phyloP scores from a whole-genome alignment of 23 tunicate species.

The Phallusia fumigata region DNA sequence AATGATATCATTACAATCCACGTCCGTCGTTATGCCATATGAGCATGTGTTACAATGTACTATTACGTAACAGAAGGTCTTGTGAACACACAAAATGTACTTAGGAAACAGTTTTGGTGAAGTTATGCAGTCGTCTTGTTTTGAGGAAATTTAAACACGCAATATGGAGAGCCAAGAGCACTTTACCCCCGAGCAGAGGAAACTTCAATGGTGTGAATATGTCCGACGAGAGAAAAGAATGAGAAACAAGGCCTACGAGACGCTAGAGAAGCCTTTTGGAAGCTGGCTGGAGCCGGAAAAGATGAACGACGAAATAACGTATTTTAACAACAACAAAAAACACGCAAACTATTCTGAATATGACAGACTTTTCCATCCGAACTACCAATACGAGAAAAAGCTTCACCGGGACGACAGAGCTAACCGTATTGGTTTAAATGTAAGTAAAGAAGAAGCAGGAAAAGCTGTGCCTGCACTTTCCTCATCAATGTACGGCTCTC shows the following conservation, averaged over 20 bases:
- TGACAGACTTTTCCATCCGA: constrained; percentile 55
- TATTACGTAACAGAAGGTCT: not conserved
- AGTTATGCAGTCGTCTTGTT: not conserved
- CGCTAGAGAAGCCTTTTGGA: constrained; percentile 57
- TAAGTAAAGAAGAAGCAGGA: constrained; percentile 46
- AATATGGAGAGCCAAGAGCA: constrained; percentile 9
- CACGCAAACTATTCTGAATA: constrained; percentile 53
- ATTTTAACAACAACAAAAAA: constrained; percentile 72
- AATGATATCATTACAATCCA: no score
- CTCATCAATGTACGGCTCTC: constrained; percentile 72
- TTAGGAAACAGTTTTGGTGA: not conserved
- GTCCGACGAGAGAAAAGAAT: constrained; percentile 40
- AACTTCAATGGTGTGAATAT: constrained; percentile 64
- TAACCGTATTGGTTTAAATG: constrained; percentile 52
- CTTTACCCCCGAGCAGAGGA: constrained; percentile 63
- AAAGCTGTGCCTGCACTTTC: constrained; percentile 66
- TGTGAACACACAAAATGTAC: not conserved
- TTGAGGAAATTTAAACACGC: not conserved
- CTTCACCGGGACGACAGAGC: constrained; percentile 80
- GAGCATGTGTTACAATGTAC: no score
- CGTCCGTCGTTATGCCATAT: no score
- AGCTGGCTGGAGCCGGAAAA: constrained; percentile 49
- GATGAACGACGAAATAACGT: constrained; percentile 22
- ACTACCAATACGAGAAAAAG: constrained; percentile 62
- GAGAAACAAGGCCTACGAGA: constrained; percentile 27